Evolutionary conservation across 2,797 vertebrate species (phyloP).

Genomic region (Sebastolobus altivelis): DNA sequence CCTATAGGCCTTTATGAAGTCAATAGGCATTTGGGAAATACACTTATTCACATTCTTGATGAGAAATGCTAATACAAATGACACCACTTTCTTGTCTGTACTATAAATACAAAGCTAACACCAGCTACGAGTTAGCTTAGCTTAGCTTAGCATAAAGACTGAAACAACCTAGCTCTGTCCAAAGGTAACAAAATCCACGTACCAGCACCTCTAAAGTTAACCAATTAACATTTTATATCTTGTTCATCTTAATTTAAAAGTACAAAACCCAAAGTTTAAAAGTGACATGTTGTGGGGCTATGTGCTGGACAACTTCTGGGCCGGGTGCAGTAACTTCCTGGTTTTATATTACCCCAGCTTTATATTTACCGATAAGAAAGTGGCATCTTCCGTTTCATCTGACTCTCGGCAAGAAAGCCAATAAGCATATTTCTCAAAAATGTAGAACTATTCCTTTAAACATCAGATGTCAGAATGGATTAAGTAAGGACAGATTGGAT

Average conservation of each 20-base stretch:
- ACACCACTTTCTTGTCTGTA: not conserved
- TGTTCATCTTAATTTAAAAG: not conserved
- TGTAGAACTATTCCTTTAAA: not conserved
- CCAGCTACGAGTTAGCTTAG: not conserved
- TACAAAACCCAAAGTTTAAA: not conserved
- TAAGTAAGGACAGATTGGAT: conserved; percentile 1
- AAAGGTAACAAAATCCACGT: not conserved
- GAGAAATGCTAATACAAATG: not conserved
- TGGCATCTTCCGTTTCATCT: not conserved
- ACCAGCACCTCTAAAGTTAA: not conserved
- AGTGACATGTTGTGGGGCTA: not conserved
- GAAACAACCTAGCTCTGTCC: not conserved
- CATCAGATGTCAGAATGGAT: conserved; percentile 1
- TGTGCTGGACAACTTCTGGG: not conserved
- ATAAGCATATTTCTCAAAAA: not conserved
- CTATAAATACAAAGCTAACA: not conserved
- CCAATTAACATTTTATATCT: not conserved
- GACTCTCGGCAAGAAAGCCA: not conserved
- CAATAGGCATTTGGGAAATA: too few relatives aligned
- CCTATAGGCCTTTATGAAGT: too few relatives aligned
- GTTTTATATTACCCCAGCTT: too few relatives aligned
- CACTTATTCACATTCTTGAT: too few relatives aligned
- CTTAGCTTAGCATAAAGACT: not conserved
- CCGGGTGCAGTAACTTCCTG: not conserved
- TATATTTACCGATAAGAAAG: not conserved